Conservation (phyloP, 2,797 vertebrate genomes). For the Pempheris klunzingeri region DNA sequence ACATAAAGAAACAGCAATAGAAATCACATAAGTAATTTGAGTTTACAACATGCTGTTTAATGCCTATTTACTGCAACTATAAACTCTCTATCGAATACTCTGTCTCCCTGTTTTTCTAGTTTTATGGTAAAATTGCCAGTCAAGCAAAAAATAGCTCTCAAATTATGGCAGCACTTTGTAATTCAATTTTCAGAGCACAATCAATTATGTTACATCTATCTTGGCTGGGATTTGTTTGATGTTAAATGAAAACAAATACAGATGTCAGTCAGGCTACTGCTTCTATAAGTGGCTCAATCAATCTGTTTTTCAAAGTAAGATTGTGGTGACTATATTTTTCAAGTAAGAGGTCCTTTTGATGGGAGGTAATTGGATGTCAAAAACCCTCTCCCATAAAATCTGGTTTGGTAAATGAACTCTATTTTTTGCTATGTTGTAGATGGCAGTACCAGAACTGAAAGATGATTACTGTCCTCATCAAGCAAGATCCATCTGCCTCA, state of each 20-base stretch:
- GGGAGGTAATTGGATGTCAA: slow-evolving; percentile 65
- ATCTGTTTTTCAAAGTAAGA: slow-evolving; percentile 66
- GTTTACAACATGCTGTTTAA: slow-evolving; percentile 48
- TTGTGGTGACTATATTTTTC: slow-evolving; percentile 65
- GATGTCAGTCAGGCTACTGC: slow-evolving; percentile 42
- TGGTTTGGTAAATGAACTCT: slow-evolving; percentile 58
- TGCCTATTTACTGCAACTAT: slow-evolving; percentile 51
- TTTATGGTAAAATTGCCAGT: slow-evolving; percentile 59
- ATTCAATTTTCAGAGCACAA: slow-evolving; percentile 81
- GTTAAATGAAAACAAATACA: slow-evolving; percentile 76
- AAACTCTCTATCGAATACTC: slow-evolving; percentile 49
- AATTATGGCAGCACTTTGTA: slow-evolving; percentile 79
- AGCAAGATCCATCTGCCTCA: slow-evolving; percentile 16
- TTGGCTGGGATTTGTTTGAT: slow-evolving; percentile 64
- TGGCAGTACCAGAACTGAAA: slow-evolving; percentile 24
- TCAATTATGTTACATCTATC: slow-evolving; percentile 81
- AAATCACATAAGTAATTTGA: slow-evolving; percentile 48
- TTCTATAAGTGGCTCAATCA: slow-evolving; percentile 74
- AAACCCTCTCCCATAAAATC: slow-evolving; percentile 46
- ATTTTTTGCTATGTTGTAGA: slow-evolving; percentile 55
- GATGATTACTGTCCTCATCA: slow-evolving; percentile 29
- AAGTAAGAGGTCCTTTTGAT: slow-evolving; percentile 54
- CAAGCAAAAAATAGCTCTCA: slow-evolving; percentile 77
- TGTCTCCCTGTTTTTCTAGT: slow-evolving; percentile 62
- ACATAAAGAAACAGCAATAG: slow-evolving; percentile 59